These are phyloP conservation scores for Spodoptera exigua DNA, from an alignment of 2,888 invertebrate species.

Conservation along the genomic window DNA sequence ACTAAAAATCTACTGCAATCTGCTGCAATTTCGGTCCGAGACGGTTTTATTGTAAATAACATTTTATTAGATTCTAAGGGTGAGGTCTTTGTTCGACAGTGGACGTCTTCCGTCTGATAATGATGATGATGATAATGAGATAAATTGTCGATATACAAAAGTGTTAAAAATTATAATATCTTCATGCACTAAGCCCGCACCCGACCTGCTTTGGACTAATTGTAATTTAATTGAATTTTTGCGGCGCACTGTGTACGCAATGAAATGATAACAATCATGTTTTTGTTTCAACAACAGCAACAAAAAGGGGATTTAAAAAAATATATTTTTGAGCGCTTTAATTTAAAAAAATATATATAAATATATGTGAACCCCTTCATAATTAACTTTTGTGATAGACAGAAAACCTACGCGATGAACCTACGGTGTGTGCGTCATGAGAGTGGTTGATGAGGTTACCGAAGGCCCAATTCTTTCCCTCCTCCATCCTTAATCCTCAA, in stretches of 20 bases:
- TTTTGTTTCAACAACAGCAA: conserved; percentile 46
- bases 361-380: conserved; percentile 1
- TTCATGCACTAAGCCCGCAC: conserved; percentile 22
- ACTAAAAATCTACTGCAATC: too few relatives aligned
- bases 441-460: too few relatives aligned
- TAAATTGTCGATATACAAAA: too few relatives aligned
- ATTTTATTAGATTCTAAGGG: too few relatives aligned
- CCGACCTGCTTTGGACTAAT: conserved; percentile 49
- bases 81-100: too few relatives aligned
- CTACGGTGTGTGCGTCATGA: too few relatives aligned
- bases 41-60: too few relatives aligned
- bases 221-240: conserved; percentile 71
- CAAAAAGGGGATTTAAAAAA: conserved; percentile 28
- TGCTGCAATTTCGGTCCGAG: too few relatives aligned
- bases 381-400: not conserved
- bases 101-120: too few relatives aligned
- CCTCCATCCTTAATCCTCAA: too few relatives aligned
- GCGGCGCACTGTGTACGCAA: conserved; percentile 60
- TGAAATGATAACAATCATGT: conserved; percentile 67
- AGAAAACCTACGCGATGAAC: not conserved
- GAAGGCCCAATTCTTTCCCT: too few relatives aligned
- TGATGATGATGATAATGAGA: too few relatives aligned
- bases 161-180: conserved; percentile 8
- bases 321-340: conserved; percentile 22
- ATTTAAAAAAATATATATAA: conserved; percentile 30